phyloP scores from a whole-genome alignment of 2,888 invertebrate genomes.

The Watsonalla cultraria region DNA sequence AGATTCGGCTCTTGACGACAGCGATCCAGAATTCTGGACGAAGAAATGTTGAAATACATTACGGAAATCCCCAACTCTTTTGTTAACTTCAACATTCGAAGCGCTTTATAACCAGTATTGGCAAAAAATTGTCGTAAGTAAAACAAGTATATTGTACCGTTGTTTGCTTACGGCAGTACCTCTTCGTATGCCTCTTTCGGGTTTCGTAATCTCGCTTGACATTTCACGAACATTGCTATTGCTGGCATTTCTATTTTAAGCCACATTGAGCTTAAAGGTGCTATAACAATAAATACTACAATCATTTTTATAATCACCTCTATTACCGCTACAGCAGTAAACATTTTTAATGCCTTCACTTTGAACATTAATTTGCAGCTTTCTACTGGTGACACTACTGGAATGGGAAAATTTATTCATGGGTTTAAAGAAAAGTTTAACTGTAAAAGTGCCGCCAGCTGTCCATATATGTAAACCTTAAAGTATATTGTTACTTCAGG shows the following conservation, averaged over 20 bases:
- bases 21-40: no score
- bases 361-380: background rate
- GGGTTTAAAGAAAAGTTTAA: background rate
- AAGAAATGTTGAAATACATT: no score
- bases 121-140: no score
- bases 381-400: background rate
- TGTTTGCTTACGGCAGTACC: background rate
- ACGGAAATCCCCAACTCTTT: no score
- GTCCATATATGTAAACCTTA: no score
- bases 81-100: no score
- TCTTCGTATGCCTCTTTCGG: background rate
- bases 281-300: background rate
- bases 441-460: background rate
- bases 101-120: no score
- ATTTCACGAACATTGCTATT: background rate
- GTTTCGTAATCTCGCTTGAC: background rate
- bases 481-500: no score
- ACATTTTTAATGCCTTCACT: background rate
- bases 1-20: no score
- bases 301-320: background rate
- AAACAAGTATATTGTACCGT: no score
- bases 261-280: no score
- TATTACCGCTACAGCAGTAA: background rate
- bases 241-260: background rate
- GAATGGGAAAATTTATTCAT: background rate